A percentile compares a stretch with the other conserved stretches of the same genome.
phyloP scores from a whole-genome alignment of 2,888 invertebrate genomes.

The Leptopilina syphax region DNA sequence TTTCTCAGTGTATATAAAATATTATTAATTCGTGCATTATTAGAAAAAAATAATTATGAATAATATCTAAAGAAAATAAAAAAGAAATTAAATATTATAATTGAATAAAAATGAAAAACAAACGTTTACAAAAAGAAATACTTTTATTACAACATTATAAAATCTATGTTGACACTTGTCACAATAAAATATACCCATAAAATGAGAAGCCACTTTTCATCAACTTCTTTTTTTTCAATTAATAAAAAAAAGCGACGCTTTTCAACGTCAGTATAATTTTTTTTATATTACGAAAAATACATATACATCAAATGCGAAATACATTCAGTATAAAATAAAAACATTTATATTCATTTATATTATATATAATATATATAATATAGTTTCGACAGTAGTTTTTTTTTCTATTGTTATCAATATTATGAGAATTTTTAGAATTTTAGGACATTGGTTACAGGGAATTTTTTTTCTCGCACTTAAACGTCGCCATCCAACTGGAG shows the following conservation, averaged over 20 bases:
- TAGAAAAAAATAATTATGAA: too few relatives aligned
- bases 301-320: constrained; percentile 67
- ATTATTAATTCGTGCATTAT: too few relatives aligned
- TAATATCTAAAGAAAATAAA: too few relatives aligned
- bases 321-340: constrained; percentile 70
- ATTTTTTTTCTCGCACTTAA: constrained; percentile 8
- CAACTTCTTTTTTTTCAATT: constrained; percentile 41
- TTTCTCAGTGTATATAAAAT: too few relatives aligned
- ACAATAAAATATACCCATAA: constrained; percentile 63
- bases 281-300: constrained; percentile 64
- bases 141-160: constrained; percentile 76
- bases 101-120: constrained; percentile 17
- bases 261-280: constrained; percentile 37
- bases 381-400: constrained; percentile 30
- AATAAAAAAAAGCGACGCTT: constrained; percentile 45
- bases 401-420: neutral
- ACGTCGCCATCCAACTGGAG: constrained; percentile 4
- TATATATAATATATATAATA: too few relatives aligned
- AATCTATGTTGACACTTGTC: constrained; percentile 70
- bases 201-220: constrained; percentile 55
- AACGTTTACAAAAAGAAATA: constrained; percentile 64
- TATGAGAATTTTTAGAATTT: constrained; percentile 42
- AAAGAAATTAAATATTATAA: too few relatives aligned
- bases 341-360: constrained; percentile 59
- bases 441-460: constrained; percentile 34